Evolutionary conservation across 2,888 invertebrate species (phyloP).

Genomic region (Cryptosula pallasiana): DNA sequence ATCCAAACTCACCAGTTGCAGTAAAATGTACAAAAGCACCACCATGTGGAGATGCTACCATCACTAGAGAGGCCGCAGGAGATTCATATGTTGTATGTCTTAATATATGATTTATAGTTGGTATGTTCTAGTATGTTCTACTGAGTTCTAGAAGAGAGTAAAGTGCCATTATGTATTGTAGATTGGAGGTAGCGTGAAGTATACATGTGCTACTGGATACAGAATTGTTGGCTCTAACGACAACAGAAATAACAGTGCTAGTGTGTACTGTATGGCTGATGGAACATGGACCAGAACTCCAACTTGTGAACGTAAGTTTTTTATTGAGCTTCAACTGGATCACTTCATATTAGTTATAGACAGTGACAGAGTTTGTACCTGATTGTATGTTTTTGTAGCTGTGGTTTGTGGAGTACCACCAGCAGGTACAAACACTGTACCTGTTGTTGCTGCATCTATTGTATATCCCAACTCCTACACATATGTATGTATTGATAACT

Average conservation of each 20-base stretch:
- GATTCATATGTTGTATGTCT: constrained; percentile 14
- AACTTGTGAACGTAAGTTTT: constrained; percentile 18
- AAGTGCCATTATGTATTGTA: not conserved
- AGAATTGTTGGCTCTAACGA: constrained; percentile 16
- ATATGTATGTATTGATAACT: constrained; percentile 2
- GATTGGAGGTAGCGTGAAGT: constrained; percentile 8
- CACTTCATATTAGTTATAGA: not conserved
- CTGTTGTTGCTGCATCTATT: constrained; percentile 2
- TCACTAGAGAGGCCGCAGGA: not conserved
- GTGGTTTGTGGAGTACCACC: constrained; percentile 17
- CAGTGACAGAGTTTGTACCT: too few relatives aligned
- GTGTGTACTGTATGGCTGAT: not conserved
- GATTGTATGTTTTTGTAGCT: not conserved
- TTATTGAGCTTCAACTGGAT: not conserved
- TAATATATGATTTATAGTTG: too few relatives aligned
- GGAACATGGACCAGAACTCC: constrained; percentile 14
- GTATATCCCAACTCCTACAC: not conserved
- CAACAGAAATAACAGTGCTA: constrained; percentile 2
- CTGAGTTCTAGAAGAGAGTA: too few relatives aligned
- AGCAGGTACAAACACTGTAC: not conserved
- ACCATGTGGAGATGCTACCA: not conserved
- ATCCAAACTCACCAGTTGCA: not conserved
- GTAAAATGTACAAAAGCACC: constrained; percentile 12
- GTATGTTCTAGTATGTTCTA: too few relatives aligned
- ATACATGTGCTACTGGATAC: not conserved